Percentiles rank a stretch among this genome's conserved stretches.
These are phyloP conservation scores for Pyrgus malvae DNA, from an alignment of 2,888 invertebrate species.

Conservation along the genomic window DNA sequence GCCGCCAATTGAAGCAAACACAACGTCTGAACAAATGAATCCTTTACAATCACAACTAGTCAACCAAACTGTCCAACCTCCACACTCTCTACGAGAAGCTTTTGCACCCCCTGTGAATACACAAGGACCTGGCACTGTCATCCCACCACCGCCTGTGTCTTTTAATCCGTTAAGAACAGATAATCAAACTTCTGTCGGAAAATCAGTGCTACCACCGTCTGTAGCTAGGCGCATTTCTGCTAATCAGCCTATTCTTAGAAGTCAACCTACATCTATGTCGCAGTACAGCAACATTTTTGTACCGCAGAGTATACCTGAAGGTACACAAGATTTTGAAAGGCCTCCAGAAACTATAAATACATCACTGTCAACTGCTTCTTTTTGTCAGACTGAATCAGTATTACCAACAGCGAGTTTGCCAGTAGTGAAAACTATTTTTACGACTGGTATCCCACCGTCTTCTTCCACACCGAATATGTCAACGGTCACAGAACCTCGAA, in stretches of 20 bases:
- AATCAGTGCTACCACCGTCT: slow-evolving; percentile 65
- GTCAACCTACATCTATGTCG: slow-evolving; percentile 37
- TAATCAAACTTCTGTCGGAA: slow-evolving; percentile 44
- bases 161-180: slow-evolving; percentile 50
- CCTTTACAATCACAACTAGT: background rate
- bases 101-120: slow-evolving; percentile 13
- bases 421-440: background rate
- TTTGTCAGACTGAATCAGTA: background rate
- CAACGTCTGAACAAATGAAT: background rate
- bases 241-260: slow-evolving; percentile 59
- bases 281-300: slow-evolving; percentile 56
- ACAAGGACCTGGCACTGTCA: slow-evolving; percentile 30
- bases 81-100: slow-evolving; percentile 1
- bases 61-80: background rate
- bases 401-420: background rate
- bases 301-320: slow-evolving; percentile 39
- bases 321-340: background rate
- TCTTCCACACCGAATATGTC: background rate
- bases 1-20: background rate
- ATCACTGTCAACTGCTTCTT: background rate
- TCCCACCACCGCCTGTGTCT: slow-evolving; percentile 73
- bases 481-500: background rate
- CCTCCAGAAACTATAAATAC: background rate
- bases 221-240: slow-evolving; percentile 65
- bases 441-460: background rate